Percentiles rank a stretch among this genome's conserved stretches.
These are phyloP conservation scores for Chromoteleia sp. DNA, from an alignment of 2,888 invertebrate species.

Conservation along the genomic window DNA sequence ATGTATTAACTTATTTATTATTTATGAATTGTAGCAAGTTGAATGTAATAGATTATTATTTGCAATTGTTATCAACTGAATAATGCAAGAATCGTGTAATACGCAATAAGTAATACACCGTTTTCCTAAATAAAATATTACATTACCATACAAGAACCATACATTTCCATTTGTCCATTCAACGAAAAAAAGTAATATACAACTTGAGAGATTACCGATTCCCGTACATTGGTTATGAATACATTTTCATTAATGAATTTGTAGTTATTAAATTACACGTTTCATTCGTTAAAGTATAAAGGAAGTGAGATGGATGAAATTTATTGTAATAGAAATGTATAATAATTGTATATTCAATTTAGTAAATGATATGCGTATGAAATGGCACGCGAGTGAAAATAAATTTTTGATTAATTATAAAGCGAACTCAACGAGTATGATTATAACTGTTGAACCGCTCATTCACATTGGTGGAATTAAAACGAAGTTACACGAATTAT, in stretches of 20 bases:
- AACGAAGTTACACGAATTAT: slow-evolving; percentile 20
- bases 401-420: slow-evolving; percentile 7
- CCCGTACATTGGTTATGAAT: background rate
- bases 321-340: slow-evolving; percentile 2
- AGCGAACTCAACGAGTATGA: background rate
- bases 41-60: no score
- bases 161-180: background rate
- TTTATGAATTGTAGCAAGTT: no score
- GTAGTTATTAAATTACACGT: no score
- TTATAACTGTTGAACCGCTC: slow-evolving; percentile 11
- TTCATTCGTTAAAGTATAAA: background rate
- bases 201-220: background rate
- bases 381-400: background rate
- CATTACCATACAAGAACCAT: background rate
- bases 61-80: no score
- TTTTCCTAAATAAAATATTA: slow-evolving; percentile 1
- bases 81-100: no score
- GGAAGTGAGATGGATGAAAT: background rate
- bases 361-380: slow-evolving; percentile 11
- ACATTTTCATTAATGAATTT: background rate
- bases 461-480: slow-evolving; percentile 22
- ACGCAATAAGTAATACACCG: background rate
- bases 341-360: slow-evolving; percentile 2
- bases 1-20: no score
- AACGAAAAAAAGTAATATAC: background rate